These are phyloP conservation scores for Magallana nippona DNA, from an alignment of 2,888 invertebrate species.

Conservation along the genomic window DNA sequence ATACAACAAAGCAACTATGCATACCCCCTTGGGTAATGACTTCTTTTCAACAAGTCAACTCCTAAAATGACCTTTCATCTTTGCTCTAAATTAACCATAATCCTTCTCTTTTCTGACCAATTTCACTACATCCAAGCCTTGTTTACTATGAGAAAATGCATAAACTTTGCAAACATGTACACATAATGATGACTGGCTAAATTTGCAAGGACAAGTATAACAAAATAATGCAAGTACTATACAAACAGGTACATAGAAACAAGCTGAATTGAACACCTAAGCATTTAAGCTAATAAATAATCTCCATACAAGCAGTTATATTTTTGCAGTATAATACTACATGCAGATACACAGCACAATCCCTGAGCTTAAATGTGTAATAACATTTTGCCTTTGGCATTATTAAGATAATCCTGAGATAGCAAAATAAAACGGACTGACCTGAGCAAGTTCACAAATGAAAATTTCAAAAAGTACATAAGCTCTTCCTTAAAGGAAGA, in stretches of 20 bases:
- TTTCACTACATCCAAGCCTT: neutral
- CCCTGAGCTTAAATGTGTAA: conserved; percentile 42
- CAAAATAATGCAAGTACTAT: neutral
- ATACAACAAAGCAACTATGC: neutral
- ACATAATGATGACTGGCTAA: neutral
- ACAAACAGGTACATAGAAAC: neutral
- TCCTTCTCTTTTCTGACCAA: neutral
- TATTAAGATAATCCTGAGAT: conserved; percentile 39
- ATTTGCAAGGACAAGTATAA: neutral
- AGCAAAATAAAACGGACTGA: conserved; percentile 42
- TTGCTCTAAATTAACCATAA: neutral
- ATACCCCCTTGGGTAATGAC: neutral
- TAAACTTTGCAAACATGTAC: conserved; percentile 6
- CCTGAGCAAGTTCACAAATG: conserved; percentile 29
- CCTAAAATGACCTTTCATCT: conserved; percentile 9
- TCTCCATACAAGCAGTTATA: conserved; percentile 24
- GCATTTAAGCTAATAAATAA: conserved; percentile 26
- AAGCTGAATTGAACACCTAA: neutral
- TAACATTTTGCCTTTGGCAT: conserved; percentile 41
- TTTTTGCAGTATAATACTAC: conserved; percentile 29
- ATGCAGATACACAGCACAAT: conserved; percentile 28
- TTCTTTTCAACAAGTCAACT: neutral
- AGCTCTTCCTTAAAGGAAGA: conserved; percentile 66
- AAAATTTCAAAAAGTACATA: conserved; percentile 40
- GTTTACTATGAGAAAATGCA: neutral